Conservation (phyloP, 1,140 invertebrate species). For the Proales similis region DNA sequence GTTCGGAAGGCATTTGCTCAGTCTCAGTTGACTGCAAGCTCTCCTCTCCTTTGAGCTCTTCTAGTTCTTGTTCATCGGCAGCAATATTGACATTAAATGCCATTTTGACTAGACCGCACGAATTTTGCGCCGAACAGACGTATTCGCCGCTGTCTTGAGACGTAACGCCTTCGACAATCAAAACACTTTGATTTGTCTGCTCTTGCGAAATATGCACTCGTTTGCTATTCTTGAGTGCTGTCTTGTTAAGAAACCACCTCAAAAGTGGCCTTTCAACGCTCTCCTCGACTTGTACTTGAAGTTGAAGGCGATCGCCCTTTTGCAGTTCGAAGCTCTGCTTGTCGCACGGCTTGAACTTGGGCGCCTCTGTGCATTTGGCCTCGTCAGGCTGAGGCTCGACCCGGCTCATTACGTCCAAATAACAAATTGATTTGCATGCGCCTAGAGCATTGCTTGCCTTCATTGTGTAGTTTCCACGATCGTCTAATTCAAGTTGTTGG, state of each 20-base stretch:
- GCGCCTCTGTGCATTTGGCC: too few relatives aligned
- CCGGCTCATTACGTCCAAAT: conserved; percentile 38
- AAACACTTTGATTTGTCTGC: not conserved
- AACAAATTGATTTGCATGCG: conserved; percentile 8
- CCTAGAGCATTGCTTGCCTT: not conserved
- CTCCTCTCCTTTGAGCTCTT: too few relatives aligned
- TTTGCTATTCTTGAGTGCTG: not conserved
- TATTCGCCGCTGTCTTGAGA: not conserved
- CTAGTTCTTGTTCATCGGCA: not conserved
- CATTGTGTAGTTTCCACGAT: conserved; percentile 11
- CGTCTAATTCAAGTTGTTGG: conserved; percentile 9
- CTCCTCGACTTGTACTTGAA: too few relatives aligned
- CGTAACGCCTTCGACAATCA: not conserved
- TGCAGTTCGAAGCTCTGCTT: too few relatives aligned
- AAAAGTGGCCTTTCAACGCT: not conserved
- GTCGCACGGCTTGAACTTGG: too few relatives aligned
- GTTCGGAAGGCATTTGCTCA: too few relatives aligned
- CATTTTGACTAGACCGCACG: not conserved
- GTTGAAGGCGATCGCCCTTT: too few relatives aligned
- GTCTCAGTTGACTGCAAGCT: too few relatives aligned
- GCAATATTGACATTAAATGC: not conserved
- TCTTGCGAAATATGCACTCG: not conserved
- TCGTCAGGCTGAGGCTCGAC: too few relatives aligned
- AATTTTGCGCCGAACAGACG: not conserved
- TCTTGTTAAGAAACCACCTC: not conserved